These are phyloP conservation scores for Haemorhous mexicanus DNA, from an alignment of 2,113 vertebrate genomes.

Conservation along the genomic window DNA sequence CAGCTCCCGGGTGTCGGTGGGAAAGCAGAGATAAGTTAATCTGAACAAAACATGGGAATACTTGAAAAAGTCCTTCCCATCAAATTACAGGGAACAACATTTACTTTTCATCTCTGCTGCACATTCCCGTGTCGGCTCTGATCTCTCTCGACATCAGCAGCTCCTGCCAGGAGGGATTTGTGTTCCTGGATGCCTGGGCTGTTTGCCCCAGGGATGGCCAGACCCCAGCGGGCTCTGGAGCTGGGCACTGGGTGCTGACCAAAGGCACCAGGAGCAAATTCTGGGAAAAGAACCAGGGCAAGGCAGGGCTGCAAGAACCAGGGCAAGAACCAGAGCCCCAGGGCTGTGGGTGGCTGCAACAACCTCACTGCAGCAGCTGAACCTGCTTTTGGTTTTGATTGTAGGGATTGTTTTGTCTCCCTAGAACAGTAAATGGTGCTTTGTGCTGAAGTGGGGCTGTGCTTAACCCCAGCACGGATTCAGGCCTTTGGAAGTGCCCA, in stretches of 20 bases:
- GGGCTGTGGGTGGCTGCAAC: background rate
- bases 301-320: background rate
- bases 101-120: background rate
- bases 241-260: accelerated
- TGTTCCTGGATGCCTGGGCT: background rate
- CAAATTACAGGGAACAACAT: background rate
- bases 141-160: background rate
- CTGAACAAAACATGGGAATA: background rate
- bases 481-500: accelerated
- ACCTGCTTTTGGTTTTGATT: accelerated
- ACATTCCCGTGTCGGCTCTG: background rate
- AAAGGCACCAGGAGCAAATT: background rate
- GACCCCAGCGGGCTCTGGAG: background rate
- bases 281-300: background rate
- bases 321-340: too few relatives aligned
- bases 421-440: accelerated
- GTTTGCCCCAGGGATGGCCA: background rate
- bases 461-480: accelerated
- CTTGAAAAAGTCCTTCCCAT: background rate
- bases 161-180: background rate
- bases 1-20: background rate
- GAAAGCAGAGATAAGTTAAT: conserved; percentile 25
- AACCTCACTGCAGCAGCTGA: background rate
- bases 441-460: accelerated
- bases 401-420: too few relatives aligned